Conservation (phyloP, 1,140 invertebrate species). For the Papilio aristodemus region DNA sequence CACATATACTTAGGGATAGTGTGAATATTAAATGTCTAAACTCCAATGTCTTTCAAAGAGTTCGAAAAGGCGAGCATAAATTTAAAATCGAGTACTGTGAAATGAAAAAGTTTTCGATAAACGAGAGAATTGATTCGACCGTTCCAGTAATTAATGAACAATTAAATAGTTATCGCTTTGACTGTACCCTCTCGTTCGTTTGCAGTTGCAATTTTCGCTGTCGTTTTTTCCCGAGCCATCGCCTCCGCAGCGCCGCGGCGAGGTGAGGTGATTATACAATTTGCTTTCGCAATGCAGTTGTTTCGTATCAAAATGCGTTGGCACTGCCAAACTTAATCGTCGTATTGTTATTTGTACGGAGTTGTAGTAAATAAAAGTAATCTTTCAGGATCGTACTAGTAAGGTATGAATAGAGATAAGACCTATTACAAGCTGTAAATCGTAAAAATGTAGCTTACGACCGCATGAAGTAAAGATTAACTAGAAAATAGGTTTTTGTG, state of each 20-base stretch:
- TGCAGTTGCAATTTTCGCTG: conserved; percentile 13
- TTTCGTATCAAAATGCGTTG: conserved; percentile 18
- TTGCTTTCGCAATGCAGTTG: conserved; percentile 21
- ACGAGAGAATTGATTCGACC: conserved; percentile 16
- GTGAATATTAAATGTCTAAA: too few species aligned
- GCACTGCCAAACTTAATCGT: conserved; percentile 1
- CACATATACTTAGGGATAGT: too few species aligned
- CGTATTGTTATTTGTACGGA: background rate
- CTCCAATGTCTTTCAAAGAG: too few species aligned
- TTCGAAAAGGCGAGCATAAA: conserved; percentile 13
- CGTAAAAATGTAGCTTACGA: too few species aligned
- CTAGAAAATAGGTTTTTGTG: too few species aligned
- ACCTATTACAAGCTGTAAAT: too few species aligned
- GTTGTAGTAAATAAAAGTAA: background rate
- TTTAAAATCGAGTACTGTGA: conserved; percentile 7
- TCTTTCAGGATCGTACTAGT: background rate
- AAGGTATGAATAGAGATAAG: too few species aligned
- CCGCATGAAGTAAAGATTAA: too few species aligned
- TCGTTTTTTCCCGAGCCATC: conserved; percentile 7
- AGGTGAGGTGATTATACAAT: conserved; percentile 19
- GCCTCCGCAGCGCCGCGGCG: conserved; percentile 4
- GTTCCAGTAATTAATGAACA: conserved; percentile 20
- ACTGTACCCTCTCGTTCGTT: conserved; percentile 21
- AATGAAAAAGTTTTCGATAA: conserved; percentile 21
- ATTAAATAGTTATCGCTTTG: conserved; percentile 23